phyloP scores from a whole-genome alignment of 2,113 vertebrate species.

The Ceyx cyanopectus region DNA sequence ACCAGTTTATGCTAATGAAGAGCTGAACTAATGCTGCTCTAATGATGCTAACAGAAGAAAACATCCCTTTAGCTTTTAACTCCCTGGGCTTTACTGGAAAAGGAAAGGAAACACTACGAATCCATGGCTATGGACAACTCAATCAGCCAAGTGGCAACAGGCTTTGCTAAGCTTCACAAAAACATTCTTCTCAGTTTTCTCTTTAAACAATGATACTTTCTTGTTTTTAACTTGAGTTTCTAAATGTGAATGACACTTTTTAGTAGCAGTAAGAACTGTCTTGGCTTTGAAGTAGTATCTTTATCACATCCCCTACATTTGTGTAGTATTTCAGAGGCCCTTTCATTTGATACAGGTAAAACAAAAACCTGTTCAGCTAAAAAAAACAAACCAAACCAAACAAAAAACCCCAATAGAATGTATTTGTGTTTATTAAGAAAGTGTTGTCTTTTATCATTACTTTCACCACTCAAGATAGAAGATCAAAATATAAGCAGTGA shows the following conservation, averaged over 20 bases:
- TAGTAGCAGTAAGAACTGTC: neutral
- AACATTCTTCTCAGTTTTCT: neutral
- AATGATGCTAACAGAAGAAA: neutral
- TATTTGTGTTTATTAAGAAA: neutral
- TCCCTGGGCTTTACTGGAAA: neutral
- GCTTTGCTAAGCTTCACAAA: neutral
- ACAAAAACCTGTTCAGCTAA: neutral
- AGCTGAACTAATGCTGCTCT: neutral
- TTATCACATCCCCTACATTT: neutral
- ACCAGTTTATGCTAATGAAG: neutral
- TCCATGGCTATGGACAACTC: neutral
- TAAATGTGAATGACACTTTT: neutral
- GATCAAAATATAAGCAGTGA: neutral
- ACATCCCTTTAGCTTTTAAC: neutral
- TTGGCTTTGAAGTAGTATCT: neutral
- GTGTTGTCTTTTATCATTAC: neutral
- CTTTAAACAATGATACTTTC: neutral
- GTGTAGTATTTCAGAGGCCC: neutral
- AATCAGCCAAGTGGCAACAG: neutral
- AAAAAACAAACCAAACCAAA: neutral
- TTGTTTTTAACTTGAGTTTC: neutral
- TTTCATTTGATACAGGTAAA: neutral
- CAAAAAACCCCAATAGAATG: neutral
- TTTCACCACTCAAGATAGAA: neutral
- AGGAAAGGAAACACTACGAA: neutral